Evolutionary conservation across 2,797 vertebrate genomes (phyloP).

Genomic region (Sebastes flavidus): DNA sequence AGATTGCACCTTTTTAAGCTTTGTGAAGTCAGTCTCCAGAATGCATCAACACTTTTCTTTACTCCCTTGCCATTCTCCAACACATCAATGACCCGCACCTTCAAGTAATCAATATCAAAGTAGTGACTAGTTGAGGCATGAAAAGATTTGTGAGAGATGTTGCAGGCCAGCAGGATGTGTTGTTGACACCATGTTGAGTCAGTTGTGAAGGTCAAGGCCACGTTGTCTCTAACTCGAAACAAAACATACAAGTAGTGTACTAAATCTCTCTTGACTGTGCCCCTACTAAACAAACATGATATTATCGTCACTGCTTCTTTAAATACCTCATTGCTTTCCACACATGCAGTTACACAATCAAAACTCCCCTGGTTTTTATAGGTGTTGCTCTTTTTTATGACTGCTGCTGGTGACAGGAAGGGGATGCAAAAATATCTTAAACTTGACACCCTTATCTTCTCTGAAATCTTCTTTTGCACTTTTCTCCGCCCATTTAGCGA

Average conservation of each 20-base stretch:
- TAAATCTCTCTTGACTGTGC: not conserved
- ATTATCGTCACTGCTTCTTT: not conserved
- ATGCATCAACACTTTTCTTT: conserved; percentile 1
- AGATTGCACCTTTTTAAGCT: not conserved
- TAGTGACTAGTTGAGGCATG: conserved; percentile 26
- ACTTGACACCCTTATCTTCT: not conserved
- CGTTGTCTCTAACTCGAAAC: not conserved
- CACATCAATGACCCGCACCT: conserved; percentile 21
- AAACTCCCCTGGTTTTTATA: not conserved
- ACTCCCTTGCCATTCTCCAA: conserved; percentile 15
- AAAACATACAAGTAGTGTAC: not conserved
- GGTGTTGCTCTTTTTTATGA: not conserved
- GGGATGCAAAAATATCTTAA: not conserved
- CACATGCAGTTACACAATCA: not conserved
- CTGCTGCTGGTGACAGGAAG: not conserved
- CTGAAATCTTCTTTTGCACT: not conserved
- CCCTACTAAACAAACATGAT: not conserved
- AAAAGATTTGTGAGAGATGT: conserved; percentile 17
- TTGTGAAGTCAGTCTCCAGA: conserved; percentile 4
- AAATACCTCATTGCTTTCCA: not conserved
- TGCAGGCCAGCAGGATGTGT: conserved; percentile 18
- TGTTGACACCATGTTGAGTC: conserved; percentile 7
- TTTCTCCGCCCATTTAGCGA: not conserved
- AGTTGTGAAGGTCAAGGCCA: conserved; percentile 35
- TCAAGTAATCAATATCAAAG: conserved; percentile 26